phyloP scores from a whole-genome alignment of 2,113 vertebrate genomes.

The Lycocorax pyrrhopterus region DNA sequence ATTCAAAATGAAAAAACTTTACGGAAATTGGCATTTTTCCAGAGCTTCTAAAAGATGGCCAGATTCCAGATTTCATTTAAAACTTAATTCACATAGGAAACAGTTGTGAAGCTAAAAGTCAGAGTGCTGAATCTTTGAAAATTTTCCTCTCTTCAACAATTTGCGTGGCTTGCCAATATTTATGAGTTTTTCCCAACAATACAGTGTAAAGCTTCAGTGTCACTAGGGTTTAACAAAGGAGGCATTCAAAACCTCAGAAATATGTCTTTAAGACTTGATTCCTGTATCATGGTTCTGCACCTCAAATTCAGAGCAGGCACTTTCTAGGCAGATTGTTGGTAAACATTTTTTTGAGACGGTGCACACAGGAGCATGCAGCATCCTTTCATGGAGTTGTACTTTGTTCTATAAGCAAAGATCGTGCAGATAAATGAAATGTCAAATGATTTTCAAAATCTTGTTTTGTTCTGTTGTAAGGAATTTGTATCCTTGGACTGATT shows the following conservation, averaged over 20 bases:
- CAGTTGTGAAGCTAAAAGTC: slow-evolving; percentile 27
- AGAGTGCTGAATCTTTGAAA: not conserved
- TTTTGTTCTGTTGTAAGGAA: not conserved
- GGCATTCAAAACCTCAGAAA: not conserved
- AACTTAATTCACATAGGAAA: slow-evolving; percentile 37
- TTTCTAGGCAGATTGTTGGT: not conserved
- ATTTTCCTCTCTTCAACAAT: not conserved
- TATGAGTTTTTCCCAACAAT: not conserved
- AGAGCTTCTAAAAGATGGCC: slow-evolving; percentile 35
- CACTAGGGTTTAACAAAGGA: not conserved
- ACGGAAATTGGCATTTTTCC: slow-evolving; percentile 2
- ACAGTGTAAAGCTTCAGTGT: not conserved
- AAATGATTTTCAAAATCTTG: not conserved
- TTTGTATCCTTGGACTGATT: not conserved
- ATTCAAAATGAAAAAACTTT: slow-evolving; percentile 15
- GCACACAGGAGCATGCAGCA: not conserved
- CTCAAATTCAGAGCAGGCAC: not conserved
- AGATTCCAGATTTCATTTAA: slow-evolving; percentile 44
- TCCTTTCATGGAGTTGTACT: not conserved
- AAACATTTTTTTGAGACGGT: not conserved
- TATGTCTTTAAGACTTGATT: not conserved
- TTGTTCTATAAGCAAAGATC: not conserved
- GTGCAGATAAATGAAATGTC: not conserved
- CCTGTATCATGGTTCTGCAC: not conserved
- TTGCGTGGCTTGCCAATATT: not conserved